phyloP scores from a whole-genome alignment of 2,888 invertebrate species.

The Dasypolia templi region DNA sequence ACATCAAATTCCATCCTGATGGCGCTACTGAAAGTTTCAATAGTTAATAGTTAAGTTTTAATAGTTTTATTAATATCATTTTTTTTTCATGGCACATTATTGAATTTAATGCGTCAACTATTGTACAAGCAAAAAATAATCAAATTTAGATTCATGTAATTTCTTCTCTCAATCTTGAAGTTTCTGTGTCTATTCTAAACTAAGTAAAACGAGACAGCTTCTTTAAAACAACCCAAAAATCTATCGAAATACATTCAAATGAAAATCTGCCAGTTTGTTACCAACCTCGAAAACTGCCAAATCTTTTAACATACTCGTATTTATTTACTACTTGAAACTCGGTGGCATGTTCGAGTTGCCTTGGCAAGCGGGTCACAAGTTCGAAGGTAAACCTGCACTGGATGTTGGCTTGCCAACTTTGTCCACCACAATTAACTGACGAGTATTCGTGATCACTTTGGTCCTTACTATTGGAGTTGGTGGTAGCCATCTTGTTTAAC shows the following conservation, averaged over 20 bases:
- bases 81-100: too few species aligned
- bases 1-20: too few species aligned
- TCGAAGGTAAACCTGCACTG: slow-evolving; percentile 55
- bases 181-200: too few species aligned
- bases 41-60: too few species aligned
- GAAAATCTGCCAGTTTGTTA: neutral
- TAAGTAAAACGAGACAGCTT: neutral
- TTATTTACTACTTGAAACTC: slow-evolving; percentile 21
- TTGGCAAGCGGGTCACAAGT: slow-evolving; percentile 56
- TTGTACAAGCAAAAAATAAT: too few species aligned
- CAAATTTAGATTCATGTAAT: too few species aligned
- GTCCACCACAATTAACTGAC: slow-evolving; percentile 66
- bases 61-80: too few species aligned
- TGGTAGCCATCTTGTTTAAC: neutral
- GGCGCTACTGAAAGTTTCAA: too few species aligned
- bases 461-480: slow-evolving; percentile 49
- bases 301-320: slow-evolving; percentile 10
- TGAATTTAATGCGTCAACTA: too few species aligned
- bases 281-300: neutral
- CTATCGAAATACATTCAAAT: neutral
- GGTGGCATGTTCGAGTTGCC: slow-evolving; percentile 31
- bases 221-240: neutral
- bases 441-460: slow-evolving; percentile 61
- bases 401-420: slow-evolving; percentile 64
- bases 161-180: too few species aligned